These are phyloP conservation scores for Artemisiospiza belli DNA, from an alignment of 2,113 vertebrate genomes.

Conservation along the genomic window DNA sequence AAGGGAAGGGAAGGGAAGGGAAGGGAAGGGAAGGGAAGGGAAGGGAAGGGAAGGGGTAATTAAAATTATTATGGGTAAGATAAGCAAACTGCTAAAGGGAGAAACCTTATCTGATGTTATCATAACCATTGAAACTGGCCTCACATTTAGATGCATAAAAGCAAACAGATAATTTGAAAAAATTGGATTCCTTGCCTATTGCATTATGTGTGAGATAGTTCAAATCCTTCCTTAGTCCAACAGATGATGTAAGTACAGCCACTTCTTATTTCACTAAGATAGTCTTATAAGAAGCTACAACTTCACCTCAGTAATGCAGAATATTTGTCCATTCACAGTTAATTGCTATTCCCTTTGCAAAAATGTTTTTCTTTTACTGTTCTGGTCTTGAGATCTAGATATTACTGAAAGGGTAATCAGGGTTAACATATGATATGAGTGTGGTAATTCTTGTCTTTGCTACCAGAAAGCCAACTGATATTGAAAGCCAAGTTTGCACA, in stretches of 20 bases:
- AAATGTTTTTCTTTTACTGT: background rate
- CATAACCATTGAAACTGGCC: background rate
- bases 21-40: no score
- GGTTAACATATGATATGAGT: background rate
- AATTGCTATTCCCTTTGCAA: background rate
- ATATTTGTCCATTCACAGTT: background rate
- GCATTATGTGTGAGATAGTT: background rate
- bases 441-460: background rate
- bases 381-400: background rate
- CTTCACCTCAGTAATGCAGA: background rate
- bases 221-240: background rate
- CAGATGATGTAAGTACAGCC: background rate
- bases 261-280: background rate
- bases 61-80: background rate
- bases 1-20: no score
- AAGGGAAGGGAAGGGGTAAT: background rate
- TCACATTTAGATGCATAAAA: background rate
- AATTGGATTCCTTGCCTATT: background rate
- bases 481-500: background rate
- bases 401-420: background rate
- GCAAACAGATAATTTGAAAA: background rate
- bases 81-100: background rate
- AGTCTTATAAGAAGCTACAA: background rate
- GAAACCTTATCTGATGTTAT: background rate
- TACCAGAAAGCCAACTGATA: background rate